Evolutionary conservation across 2,113 vertebrate genomes (phyloP).

Genomic region (Lamprologus tigripictilis): DNA sequence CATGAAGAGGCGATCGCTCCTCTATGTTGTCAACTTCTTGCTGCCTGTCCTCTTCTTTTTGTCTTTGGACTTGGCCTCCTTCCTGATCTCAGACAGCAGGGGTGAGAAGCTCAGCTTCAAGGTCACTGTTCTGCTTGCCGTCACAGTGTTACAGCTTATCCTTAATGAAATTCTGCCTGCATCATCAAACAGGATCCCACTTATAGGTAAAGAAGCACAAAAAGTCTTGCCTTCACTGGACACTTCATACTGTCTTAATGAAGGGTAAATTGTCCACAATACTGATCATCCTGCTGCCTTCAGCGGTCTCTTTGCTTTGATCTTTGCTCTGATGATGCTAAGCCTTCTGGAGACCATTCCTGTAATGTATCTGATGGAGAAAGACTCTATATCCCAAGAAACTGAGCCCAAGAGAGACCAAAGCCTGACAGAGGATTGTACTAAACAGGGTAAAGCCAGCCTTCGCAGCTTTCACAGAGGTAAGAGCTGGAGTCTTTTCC

Average conservation of each 20-base stretch:
- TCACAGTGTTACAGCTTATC: conserved; percentile 63
- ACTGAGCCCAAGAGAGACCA: neutral
- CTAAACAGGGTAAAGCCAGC: neutral
- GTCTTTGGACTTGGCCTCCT: conserved; percentile 70
- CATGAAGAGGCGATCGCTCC: too few relatives aligned
- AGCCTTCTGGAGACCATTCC: conserved; percentile 70
- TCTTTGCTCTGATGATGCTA: conserved; percentile 60
- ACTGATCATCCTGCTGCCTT: neutral
- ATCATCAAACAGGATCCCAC: conserved; percentile 48
- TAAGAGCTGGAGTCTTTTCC: neutral
- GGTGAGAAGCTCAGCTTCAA: conserved; percentile 72
- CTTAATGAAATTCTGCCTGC: conserved; percentile 64
- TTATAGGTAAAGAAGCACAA: conserved; percentile 47
- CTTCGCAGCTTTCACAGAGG: neutral
- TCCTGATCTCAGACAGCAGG: conserved; percentile 64
- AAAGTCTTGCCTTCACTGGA: neutral
- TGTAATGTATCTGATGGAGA: conserved; percentile 51
- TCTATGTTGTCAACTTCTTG: too few relatives aligned
- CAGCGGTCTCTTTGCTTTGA: neutral
- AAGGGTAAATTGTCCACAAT: neutral
- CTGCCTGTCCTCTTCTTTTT: conserved; percentile 66
- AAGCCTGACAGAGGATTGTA: neutral
- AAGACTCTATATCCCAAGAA: neutral
- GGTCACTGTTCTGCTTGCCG: conserved; percentile 56
- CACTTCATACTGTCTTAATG: neutral